Evolutionary conservation across 2,797 vertebrate genomes (phyloP).

Genomic region (Pangasius djambal): DNA sequence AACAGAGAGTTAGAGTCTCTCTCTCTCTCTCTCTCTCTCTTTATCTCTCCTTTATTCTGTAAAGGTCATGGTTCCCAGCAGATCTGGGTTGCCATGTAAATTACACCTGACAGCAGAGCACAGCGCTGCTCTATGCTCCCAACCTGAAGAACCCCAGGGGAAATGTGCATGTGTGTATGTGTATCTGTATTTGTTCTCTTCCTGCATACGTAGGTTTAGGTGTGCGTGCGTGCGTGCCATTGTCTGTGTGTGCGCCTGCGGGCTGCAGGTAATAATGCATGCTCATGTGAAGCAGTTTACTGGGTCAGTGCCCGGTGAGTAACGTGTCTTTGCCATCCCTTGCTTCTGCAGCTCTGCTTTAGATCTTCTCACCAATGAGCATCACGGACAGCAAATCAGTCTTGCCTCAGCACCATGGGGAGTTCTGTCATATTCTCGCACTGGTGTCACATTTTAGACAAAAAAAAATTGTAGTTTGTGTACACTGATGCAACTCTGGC

Average conservation of each 20-base stretch:
- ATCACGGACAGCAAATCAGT: constrained; percentile 39
- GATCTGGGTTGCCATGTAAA: constrained; percentile 45
- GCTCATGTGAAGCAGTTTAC: constrained; percentile 17
- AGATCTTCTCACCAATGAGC: constrained; percentile 22
- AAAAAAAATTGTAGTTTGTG: constrained; percentile 42
- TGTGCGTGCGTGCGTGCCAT: constrained; percentile 54
- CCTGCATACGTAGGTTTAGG: constrained; percentile 16
- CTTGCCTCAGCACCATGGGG: constrained; percentile 42
- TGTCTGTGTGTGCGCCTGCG: constrained; percentile 33
- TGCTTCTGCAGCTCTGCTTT: background rate
- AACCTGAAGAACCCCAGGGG: constrained; percentile 38
- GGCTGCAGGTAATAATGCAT: constrained; percentile 13
- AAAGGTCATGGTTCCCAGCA: constrained; percentile 53
- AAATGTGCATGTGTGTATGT: constrained; percentile 41
- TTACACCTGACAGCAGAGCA: constrained; percentile 50
- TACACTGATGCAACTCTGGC: constrained; percentile 57
- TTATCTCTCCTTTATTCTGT: constrained; percentile 20
- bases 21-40: constrained; percentile 43
- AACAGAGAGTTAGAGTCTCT: constrained; percentile 45
- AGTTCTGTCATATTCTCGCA: constrained; percentile 32
- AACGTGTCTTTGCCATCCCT: constrained; percentile 27
- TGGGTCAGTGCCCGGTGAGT: constrained; percentile 11
- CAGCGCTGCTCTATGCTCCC: constrained; percentile 34
- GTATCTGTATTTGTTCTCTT: constrained; percentile 49
- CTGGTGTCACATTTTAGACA: constrained; percentile 49